Base-by-base conservation (phyloP, 1,140 invertebrate species). In the Cotesia chilonis region DNA sequence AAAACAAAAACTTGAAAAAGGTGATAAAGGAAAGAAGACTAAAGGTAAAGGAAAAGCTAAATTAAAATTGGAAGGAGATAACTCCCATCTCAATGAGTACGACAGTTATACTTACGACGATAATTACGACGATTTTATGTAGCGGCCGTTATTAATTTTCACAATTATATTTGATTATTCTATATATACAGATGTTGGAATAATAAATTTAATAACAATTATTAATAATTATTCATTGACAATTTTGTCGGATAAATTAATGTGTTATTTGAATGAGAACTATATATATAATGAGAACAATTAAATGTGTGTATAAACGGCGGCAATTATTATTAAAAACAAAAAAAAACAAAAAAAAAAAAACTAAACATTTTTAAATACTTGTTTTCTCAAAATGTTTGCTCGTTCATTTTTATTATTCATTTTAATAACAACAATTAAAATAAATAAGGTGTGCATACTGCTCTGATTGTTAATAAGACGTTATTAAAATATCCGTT, bases 1-100 rank as follows among this genome's bases (percentile, higher is more conserved):
- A 83, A 96, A 96, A 84, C 87, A 92, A 71, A 96, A 95, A 87
- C 85, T 93, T 35, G 92, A 95, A 82, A 93, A 94, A 84, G 90
- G 89, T 28, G 89, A 92, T 37, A 93, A 92, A 78, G 77, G 88
- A 52, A 94, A 93, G 84, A 94, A 94, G 81, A 88, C 86, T 17
- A 92, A 92, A 80, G 86, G 88, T 55, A 94, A 94, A 83, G 91
- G 90, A 72, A 94, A 94, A 83, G 92, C 91, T 1, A 93, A 93
- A 83, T 87, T 95, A 77, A 93, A 92, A 85, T 88, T 94, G 51
- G 92, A 93, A 78, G 92, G 91, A 64, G 91, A 92, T 75, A 92
- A 92, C 87, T 87, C 88, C 74, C 87, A 89, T 73, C 81, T 86
- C 7, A 88, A 84, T 74, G 88, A 90, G 79, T 90, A 90, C 75